Evolutionary conservation across 2,797 vertebrate genomes (phyloP).

Genomic region (Discoglossus pictus): DNA sequence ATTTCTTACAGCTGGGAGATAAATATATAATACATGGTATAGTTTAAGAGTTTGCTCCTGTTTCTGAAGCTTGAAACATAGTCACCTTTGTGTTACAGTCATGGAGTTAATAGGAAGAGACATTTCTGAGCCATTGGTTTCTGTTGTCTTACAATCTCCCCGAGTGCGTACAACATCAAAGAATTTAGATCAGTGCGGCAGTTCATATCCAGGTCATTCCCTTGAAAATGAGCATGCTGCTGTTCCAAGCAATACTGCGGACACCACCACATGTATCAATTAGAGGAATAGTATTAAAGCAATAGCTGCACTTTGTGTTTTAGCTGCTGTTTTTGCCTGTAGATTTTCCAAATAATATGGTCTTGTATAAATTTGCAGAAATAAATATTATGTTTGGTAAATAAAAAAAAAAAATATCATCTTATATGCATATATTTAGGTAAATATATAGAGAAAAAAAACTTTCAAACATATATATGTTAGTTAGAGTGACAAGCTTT

Average conservation of each 20-base stretch:
- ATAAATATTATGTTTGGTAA: background rate
- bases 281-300: too few species aligned
- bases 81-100: slow-evolving; percentile 42
- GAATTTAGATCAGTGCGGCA: slow-evolving; percentile 33
- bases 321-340: slow-evolving; percentile 27
- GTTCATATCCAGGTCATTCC: slow-evolving; percentile 49
- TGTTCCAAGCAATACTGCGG: slow-evolving; percentile 26
- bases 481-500: too few species aligned
- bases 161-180: slow-evolving; percentile 46
- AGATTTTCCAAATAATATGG: too few species aligned
- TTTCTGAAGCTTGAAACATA: slow-evolving; percentile 21
- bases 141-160: slow-evolving; percentile 48
- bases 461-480: too few species aligned
- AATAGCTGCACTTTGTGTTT: too few species aligned
- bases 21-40: background rate
- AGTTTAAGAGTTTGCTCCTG: background rate
- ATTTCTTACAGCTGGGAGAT: background rate
- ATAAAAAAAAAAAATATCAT: too few species aligned
- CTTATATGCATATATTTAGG: too few species aligned
- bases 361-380: slow-evolving; percentile 13
- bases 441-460: too few species aligned
- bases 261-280: too few species aligned
- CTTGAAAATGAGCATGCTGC: slow-evolving; percentile 35
- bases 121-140: slow-evolving; percentile 41
- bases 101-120: slow-evolving; percentile 44